Base-by-base conservation (phyloP, 2,797 vertebrate species). In the Acestrorhynchus altus region DNA sequence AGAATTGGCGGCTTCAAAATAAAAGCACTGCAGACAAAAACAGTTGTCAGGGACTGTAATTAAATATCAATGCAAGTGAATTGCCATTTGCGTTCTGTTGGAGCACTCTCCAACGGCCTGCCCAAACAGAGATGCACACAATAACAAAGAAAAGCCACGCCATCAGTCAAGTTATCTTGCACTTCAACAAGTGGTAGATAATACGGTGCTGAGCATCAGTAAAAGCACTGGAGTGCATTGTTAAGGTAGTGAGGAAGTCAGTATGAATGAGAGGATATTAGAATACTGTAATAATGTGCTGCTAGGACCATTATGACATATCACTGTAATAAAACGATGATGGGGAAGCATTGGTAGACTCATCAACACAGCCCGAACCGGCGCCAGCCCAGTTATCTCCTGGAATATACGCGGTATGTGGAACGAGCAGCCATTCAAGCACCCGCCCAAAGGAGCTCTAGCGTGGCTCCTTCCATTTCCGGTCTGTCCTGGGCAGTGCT, bases 401-500 rank as follows among this genome's bases (percentile, higher is more conserved):
- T 12, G 24, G 56, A 77, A 28, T 74, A 54, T 42, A 78, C 9
- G 13, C 22, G 26, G 47, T 13, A 39, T 8, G 51, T 24, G 70
- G 73, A 77, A 73, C 49, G 16, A 71, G 72, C 56, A 51, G 47
- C 66, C 35, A 76, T 75, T 52, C 49, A 78, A 24, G 16, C 31
- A 4, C 8, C 15, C 28, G 39, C 16, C 31, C 31, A n/a, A 35
- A n/a, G 16, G 16, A 61, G 42, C 4, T 9, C 47, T 57, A 16
- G 0, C 11, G 8, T 28, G 54, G 52, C 57, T 66, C 18, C n/a
- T 79, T 76, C 80, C 76, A 83, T 75, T 79, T 74, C 74, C 28
- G 76, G 76, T 77, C 74, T 76, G 81, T 83, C 81, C 77, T 80
- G 83, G 69, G 86, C 82, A 79, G 85, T 83, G 84, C 78, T 83